Evolutionary conservation across 2,888 invertebrate species (phyloP), one percentile per base, ranked within the genome.

Genomic region (Lymantria monacha): DNA sequence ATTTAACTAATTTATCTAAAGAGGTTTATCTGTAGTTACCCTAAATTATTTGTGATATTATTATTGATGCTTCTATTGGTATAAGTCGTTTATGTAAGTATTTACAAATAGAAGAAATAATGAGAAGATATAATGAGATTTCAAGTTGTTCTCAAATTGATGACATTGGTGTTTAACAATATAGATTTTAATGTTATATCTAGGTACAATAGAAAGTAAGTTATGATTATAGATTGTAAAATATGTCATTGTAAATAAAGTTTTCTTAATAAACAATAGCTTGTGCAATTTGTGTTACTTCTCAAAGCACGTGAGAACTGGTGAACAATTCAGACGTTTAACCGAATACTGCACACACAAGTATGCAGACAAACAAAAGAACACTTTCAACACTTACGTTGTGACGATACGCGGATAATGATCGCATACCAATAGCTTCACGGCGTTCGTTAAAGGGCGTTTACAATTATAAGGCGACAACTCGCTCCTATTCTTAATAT

Each of bases 21-120:
- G 84, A 85, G 84, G 87, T 80, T 77, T 78, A 75, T 66, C 76
- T 59, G 73, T 85, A 85, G 87, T 87, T 87, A 85, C 85, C 85
- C 83, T 89, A 89, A 89, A 87, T 89, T 87, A 89, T 87, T 87
- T 84, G 87, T 88, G 89, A 89, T 90, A 90, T 85, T 85, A 80
- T 79, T 80, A 81, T 79, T 69, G 76, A 81, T 73, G 76, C 76
- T 74, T 68, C 60, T 65, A 68, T 70, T 63, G 69, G 64, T 62
- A 41, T 61, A 55, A 60, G 66, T 66, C 58, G 59, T 63, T 60
- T 56, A 49, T 57, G 38, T 63, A 54, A 59, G 55, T 54, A 58
- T 57, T 59, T 50, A 61, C 56, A 64, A 54, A 56, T 52, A 57
- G 22, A 12, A 12, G 12, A 41, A 3, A 12, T 41, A 14, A 8